Base-by-base conservation (phyloP, 2,113 vertebrate genomes). In the Haemorhous mexicanus region DNA sequence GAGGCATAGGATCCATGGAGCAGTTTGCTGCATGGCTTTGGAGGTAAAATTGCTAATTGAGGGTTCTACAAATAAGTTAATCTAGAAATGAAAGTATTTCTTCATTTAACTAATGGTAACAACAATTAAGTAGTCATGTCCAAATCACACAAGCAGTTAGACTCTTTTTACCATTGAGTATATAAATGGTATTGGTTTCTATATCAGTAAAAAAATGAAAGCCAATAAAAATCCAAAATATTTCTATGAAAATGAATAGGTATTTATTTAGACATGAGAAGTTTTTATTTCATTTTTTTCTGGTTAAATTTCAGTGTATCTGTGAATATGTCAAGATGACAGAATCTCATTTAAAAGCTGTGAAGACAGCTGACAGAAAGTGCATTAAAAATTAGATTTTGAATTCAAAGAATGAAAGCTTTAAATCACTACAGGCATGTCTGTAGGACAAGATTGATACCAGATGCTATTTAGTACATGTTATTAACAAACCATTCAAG, bases 361-460 rank as follows among this genome's bases (percentile, higher is more conserved):
- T 95, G 96, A 98, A 98, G 97, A 98, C 96, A 98, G 94, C 97
- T 97, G 98, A 98, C 97, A 98, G 95, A 97, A 97, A 98, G 92
- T 97, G 89, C 96, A 97, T 98, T 98, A 98, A 98, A 98, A 98
- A 98, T 98, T 96, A 98, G 95, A 97, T 98, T 98, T 98, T 97
- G 96, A 97, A 98, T 98, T 97, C 95, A 89, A 97, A 97, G 96
- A 98, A 97, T 97, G 96, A 97, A 98, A 97, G 97, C 96, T 96
- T 97, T 98, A 98, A 98, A 98, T 98, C 97, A 98, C 90, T 95
- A 93, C 85, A 97, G 95, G 97, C 97, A 97, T 97, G 96, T 97
- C 96, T 94, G 84, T 93, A 90, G 97, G 97, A 97, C 93, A 98
- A 98, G 98, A 98, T 97, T 98, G 98, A 98, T 98, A 98, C 95